Base-by-base conservation (phyloP, 23 tunicate species). In the Diplosoma virens region DNA sequence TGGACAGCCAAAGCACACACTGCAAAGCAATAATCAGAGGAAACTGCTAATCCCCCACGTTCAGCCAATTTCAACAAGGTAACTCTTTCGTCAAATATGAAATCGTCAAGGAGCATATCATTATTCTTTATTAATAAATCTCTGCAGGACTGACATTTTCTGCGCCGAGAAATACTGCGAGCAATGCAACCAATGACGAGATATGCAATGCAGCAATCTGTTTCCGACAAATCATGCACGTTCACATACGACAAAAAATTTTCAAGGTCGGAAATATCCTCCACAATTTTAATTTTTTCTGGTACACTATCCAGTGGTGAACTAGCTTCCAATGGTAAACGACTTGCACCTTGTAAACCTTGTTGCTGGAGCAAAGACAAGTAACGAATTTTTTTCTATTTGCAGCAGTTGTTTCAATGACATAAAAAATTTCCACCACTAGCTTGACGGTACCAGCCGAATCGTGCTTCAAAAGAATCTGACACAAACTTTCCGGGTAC, bases 381-480 rank as follows among this genome's bases (percentile, higher is more conserved):
- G 69, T 35, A 61, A 4, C 76, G 76, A 21, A 69, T 61, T 61
- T 68, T 68, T 68, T 25, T 68, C 75, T 35, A 25, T 27, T 68
- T 41, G 54, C 69, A 68, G 28, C 7, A 41, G 27, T 35, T 68
- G 53, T 53, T 68, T 37, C 9, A 68, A 25, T 6, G 75, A 68
- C 53, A 68, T 41, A 68, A 3, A 35, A 68, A 68, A 41, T 68
- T 68, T 6, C 75, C 75, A 6, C 75, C 52, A 68, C 22, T 21
- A 34, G 30, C 75, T 68, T 68, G 53, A 7, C 75, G 30, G 21
- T 68, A 68, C 75, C 75, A 68, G 17, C 75, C 75, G 21, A 68
- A 68, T 3, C 53, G 75, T 2, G 53, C 75, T 68, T 68, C 53
- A 41, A 36, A 34, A 7, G 54, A 53, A 41, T 68, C 75, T 11